Evolutionary conservation across 2,113 vertebrate species (phyloP), one percentile per base, ranked within the genome.

Genomic region (sheep (Ovis aries)): DNA sequence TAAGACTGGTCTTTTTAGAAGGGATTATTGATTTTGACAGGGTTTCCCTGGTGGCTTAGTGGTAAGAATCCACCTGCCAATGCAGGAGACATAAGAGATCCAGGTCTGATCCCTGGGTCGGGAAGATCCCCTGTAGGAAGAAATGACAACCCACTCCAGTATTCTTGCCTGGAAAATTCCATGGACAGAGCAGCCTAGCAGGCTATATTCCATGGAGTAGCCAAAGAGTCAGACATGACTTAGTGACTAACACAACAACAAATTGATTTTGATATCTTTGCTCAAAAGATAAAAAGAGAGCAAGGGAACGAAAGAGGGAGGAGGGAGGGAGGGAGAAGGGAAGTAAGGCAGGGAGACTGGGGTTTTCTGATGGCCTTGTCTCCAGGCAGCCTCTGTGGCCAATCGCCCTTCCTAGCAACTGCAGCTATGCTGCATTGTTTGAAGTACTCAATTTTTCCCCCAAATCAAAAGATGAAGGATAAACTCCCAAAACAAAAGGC

Each of bases 391-490:
- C 71, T 88, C 92, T 62, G 85, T 21, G 27, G 19, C 92, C 67
- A 4, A 15, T 84, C 3, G 62, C 17, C 67, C 93, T 94, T 89
- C 97, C 94, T 97, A 97, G 96, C 96, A 97, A 95, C 97, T 40
- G 93, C 95, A 94, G 62, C 89, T 59, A 74, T 19, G 59, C 93
- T 78, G 77, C 60, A 50, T 93, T 95, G 86, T 97, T 87, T 90
- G 93, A 97, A 94, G 94, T 29, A 90, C 6, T 94, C 95, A 21
- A 62, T 92, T 96, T 80, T 82, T 97, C 88, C 57, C 88, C 45
- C 88, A 45, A 97, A 96, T 93, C 77, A 94, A 95, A 97, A 95
- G 71, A 94, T 88, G 62, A 98, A 97, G 95, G 78, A 98, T 87
- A 93, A 96, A 92, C 78, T 94, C 83, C 88, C 86, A 64, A 96